These are phyloP conservation scores for Copidosoma floridanum DNA, from an alignment of 1,140 invertebrate species.

Conservation along the genomic window DNA sequence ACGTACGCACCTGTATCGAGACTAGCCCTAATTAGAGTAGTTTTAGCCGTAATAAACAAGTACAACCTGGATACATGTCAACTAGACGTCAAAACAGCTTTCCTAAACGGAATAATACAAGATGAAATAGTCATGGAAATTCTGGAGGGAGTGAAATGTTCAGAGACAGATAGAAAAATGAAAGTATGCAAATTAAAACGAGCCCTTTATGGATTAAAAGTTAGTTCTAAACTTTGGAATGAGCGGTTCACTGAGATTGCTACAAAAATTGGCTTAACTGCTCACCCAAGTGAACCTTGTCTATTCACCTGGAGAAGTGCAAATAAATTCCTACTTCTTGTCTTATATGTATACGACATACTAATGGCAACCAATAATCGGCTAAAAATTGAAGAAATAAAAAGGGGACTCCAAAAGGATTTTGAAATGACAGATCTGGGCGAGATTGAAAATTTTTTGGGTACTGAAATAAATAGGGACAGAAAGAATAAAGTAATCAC, in stretches of 20 bases:
- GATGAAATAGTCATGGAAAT: constrained; percentile 42
- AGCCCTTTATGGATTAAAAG: constrained; percentile 13
- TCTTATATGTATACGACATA: not conserved
- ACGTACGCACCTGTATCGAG: constrained; percentile 38
- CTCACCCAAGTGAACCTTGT: not conserved
- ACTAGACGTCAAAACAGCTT: constrained; percentile 50
- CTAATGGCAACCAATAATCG: not conserved
- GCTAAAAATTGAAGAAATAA: constrained; percentile 3
- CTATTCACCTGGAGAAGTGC: not conserved
- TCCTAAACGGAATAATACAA: constrained; percentile 43
- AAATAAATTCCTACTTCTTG: not conserved
- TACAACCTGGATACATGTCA: constrained; percentile 33
- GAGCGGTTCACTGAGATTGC: not conserved
- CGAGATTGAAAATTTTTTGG: not conserved
- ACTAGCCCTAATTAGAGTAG: constrained; percentile 32
- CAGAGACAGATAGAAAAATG: not conserved
- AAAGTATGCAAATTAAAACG: constrained; percentile 2
- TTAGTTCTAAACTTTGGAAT: constrained; percentile 9
- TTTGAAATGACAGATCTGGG: not conserved
- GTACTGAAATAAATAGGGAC: not conserved
- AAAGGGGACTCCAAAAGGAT: not conserved
- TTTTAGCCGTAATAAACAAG: constrained; percentile 14
- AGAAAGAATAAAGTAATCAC: not conserved
- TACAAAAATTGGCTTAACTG: not conserved
- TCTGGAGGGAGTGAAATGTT: constrained; percentile 29